These are phyloP conservation scores for Harpagoxenus sublaevis DNA, from an alignment of 2,888 invertebrate genomes.

Conservation along the genomic window DNA sequence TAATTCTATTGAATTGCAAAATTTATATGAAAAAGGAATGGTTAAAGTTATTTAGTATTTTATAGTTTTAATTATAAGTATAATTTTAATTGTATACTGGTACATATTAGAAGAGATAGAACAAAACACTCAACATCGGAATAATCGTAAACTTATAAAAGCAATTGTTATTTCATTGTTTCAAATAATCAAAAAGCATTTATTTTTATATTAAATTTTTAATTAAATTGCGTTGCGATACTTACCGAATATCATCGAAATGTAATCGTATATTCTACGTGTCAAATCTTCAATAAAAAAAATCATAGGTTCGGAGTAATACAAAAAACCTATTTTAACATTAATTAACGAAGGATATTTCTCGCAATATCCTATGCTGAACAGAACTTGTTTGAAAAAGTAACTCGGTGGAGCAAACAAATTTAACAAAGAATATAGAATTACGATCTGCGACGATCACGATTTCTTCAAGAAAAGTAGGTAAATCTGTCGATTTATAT, in stretches of 20 bases:
- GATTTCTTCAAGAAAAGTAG: neutral
- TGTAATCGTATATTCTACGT: neutral
- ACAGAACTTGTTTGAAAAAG: neutral
- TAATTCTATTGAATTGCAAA: neutral
- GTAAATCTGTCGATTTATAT: neutral
- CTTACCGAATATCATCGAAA: neutral
- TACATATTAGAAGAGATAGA: neutral
- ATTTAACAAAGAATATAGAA: neutral
- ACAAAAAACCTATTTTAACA: neutral
- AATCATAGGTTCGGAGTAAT: neutral
- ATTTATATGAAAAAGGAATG: constrained; percentile 7
- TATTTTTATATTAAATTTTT: constrained; percentile 10
- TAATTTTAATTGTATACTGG: neutral
- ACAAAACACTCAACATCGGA: constrained; percentile 14
- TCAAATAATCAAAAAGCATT: neutral
- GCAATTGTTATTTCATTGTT: neutral
- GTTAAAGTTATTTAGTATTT: neutral
- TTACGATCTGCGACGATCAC: neutral
- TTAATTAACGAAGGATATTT: neutral
- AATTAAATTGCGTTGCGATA: neutral
- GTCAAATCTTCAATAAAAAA: neutral
- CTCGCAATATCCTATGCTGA: neutral
- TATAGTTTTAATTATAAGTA: neutral
- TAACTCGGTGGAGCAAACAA: neutral
- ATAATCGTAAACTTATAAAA: constrained; percentile 45